These are phyloP conservation scores for Girardinichthys multiradiatus DNA, from an alignment of 2,113 vertebrate genomes.

Conservation along the genomic window DNA sequence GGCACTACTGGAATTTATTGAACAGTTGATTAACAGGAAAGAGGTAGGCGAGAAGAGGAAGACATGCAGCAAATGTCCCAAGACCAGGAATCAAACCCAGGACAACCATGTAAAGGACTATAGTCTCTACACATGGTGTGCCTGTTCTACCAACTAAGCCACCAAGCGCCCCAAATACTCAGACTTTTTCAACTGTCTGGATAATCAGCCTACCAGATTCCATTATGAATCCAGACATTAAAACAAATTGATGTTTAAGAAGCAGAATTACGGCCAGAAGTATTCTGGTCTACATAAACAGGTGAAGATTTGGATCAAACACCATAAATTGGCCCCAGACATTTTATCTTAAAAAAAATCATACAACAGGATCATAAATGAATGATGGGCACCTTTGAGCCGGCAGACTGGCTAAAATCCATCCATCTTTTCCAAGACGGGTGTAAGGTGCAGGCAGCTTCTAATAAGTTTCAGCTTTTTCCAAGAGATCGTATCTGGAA, in stretches of 20 bases:
- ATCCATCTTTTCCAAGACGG: background rate
- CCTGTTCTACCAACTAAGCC: too few species aligned
- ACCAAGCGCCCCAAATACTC: too few species aligned
- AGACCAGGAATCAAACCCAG: too few species aligned
- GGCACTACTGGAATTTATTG: too few species aligned
- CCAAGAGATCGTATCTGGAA: background rate
- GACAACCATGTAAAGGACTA: too few species aligned
- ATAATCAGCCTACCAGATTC: background rate
- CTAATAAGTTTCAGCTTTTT: background rate
- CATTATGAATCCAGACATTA: background rate
- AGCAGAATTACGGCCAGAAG: background rate
- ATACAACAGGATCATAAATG: background rate
- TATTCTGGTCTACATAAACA: background rate
- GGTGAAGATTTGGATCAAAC: background rate
- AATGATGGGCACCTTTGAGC: background rate
- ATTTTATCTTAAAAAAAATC: background rate
- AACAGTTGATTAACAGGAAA: too few species aligned
- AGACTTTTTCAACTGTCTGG: too few species aligned
- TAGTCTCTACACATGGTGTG: too few species aligned
- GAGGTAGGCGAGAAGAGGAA: too few species aligned
- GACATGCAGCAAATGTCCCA: too few species aligned
- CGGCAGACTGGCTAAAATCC: background rate
- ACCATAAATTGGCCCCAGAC: background rate
- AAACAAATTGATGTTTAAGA: constrained; percentile 2
- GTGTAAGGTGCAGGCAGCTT: background rate